A percentile compares a stretch with the other conserved stretches of the same genome.
Conservation (phyloP, 2,888 invertebrate species). For the Clepsis dumicolana region DNA sequence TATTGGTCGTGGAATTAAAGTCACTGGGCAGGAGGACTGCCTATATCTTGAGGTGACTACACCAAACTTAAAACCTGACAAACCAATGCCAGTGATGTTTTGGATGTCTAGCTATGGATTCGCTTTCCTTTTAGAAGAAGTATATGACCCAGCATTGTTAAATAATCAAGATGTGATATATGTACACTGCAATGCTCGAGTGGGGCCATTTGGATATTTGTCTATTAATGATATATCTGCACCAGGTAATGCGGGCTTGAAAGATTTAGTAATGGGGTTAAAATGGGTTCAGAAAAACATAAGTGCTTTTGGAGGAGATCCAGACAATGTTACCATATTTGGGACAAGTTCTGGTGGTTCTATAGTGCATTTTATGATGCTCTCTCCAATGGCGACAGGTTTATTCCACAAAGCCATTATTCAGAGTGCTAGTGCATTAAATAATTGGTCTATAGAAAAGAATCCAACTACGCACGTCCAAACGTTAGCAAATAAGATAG, state of each 20-base stretch:
- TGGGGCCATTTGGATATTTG: slow-evolving; percentile 80
- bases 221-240: slow-evolving; percentile 74
- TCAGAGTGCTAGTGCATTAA: slow-evolving; percentile 77
- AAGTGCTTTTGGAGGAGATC: slow-evolving; percentile 75
- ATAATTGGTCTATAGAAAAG: slow-evolving; percentile 72
- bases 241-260: slow-evolving; percentile 79
- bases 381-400: slow-evolving; percentile 80
- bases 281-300: slow-evolving; percentile 80
- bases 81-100: slow-evolving; percentile 81
- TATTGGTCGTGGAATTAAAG: slow-evolving; percentile 32
- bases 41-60: slow-evolving; percentile 75
- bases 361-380: slow-evolving; percentile 76
- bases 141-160: slow-evolving; percentile 71
- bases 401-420: slow-evolving; percentile 79
- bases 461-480: slow-evolving; percentile 66
- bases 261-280: slow-evolving; percentile 77
- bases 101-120: slow-evolving; percentile 79
- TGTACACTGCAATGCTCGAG: slow-evolving; percentile 76
- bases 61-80: slow-evolving; percentile 62
- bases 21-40: slow-evolving; percentile 76
- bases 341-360: slow-evolving; percentile 80
- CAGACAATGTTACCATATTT: slow-evolving; percentile 79
- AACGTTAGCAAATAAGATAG: slow-evolving; percentile 65
- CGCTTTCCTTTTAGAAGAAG: slow-evolving; percentile 58
- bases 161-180: slow-evolving; percentile 69